A percentile compares a stretch with the other conserved stretches of the same genome.
Conservation (phyloP, 2,113 vertebrate species). For the Lucifuga dentata region DNA sequence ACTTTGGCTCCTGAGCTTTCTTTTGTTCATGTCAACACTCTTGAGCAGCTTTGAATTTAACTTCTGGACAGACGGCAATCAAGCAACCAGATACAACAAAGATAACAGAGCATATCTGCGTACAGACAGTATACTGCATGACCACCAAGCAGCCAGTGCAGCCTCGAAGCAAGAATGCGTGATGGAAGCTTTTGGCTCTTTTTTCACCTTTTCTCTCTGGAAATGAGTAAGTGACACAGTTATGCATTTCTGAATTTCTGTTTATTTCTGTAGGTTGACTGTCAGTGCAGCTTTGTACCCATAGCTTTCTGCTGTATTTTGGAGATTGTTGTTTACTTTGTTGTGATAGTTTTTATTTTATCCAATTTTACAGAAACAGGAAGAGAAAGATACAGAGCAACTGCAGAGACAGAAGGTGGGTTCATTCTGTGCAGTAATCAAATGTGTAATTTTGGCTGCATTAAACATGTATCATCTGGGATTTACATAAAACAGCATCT, state of each 20-base stretch:
- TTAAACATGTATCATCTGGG: neutral
- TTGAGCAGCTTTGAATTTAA: constrained; percentile 2
- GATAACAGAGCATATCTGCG: too few species aligned
- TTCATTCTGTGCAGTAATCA: neutral
- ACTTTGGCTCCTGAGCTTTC: neutral
- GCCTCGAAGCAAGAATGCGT: too few species aligned
- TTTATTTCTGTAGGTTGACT: constrained; percentile 48
- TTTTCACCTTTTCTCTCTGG: constrained; percentile 24
- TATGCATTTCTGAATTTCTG: constrained; percentile 33
- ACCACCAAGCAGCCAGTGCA: too few species aligned
- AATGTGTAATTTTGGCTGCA: neutral
- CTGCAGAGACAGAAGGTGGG: neutral
- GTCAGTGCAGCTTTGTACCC: neutral
- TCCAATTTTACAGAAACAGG: neutral
- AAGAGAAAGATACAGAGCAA: neutral
- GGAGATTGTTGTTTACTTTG: too few species aligned
- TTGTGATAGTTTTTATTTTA: too few species aligned
- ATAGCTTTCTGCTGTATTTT: too few species aligned
- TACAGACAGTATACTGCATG: too few species aligned
- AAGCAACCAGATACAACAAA: too few species aligned
- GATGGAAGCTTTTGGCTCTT: constrained; percentile 3
- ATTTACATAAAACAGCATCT: neutral
- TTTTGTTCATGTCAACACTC: constrained; percentile 9
- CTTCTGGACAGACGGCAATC: too few species aligned
- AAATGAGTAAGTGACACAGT: constrained; percentile 43